Evolutionary conservation across 2,113 vertebrate genomes (phyloP), one percentile per base, ranked within the genome.

Genomic region (Rattus norvegicus): DNA sequence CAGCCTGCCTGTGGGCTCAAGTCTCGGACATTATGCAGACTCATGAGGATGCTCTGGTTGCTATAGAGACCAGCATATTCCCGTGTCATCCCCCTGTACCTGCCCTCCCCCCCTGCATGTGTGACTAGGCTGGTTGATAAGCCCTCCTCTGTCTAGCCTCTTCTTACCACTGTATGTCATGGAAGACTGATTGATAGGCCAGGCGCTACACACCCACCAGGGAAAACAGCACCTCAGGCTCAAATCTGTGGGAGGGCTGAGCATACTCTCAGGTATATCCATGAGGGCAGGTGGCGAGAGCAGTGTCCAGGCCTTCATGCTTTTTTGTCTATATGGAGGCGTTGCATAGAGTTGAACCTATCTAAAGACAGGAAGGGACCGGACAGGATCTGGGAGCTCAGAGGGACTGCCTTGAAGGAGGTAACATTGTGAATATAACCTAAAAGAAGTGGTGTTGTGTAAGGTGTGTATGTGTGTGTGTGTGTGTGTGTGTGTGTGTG

Each of bases 291-390:
- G 69, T 69, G 88, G 39, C 85, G 70, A 69, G 79, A n/a, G 47
- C 19, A 13, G 1, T 0, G 7, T 43, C 26, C 49, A 24, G 20
- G 26, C n/a, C 39, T 33, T 11, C 52, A 0, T 33, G 2, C 14
- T 3, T 49, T 1, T 22, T 43, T 3, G 43, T 43, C 43, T 54
- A 54, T 11, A 3, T 20, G 69, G 52, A 52, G 20, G 49, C 5
- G 43, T 43, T 43, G 43, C 43, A 43, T 43, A 43, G 43, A 43
- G 43, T 43, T 43, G 43, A 43, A 84, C n/a, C 84, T 87, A 7
- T 61, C 49, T 86, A 54, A 10, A 22, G 92, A 54, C 30, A 2
- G 28, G 36, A 6, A 47, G 75, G 70, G 54, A 14, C 30, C 13
- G 10, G 13, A 19, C 8, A 0, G 65, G 81, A 49, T 2, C 20